phyloP scores from a whole-genome alignment of 2,888 invertebrate genomes.

The Crioceris asparagi region DNA sequence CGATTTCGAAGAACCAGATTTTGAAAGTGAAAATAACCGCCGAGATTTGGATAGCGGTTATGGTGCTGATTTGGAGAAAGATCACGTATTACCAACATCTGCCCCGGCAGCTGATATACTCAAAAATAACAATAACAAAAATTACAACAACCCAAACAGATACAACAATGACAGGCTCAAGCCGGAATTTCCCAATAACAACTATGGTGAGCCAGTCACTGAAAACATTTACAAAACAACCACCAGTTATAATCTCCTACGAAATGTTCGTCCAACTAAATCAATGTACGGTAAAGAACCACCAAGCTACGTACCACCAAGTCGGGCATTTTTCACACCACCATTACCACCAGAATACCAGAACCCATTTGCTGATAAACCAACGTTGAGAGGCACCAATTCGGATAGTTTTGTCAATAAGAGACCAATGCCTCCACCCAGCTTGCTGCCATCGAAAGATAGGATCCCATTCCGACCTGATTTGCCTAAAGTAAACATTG shows the following conservation, averaged over 20 bases:
- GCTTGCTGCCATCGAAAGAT: slow-evolving; percentile 66
- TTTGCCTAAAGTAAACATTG: slow-evolving; percentile 37
- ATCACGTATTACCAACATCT: slow-evolving; percentile 63
- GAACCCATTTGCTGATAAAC: slow-evolving; percentile 83
- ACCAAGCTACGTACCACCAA: slow-evolving; percentile 75
- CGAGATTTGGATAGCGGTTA: slow-evolving; percentile 38
- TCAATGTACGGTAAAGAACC: slow-evolving; percentile 55
- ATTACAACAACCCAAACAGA: slow-evolving; percentile 61
- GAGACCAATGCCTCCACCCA: slow-evolving; percentile 74
- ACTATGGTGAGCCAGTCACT: slow-evolving; percentile 28
- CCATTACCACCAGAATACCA: slow-evolving; percentile 74
- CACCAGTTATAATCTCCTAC: slow-evolving; percentile 45
- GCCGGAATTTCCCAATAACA: slow-evolving; percentile 28
- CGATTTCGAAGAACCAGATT: slow-evolving; percentile 25
- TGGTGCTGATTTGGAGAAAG: slow-evolving; percentile 60
- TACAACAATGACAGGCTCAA: slow-evolving; percentile 39
- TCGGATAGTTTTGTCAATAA: slow-evolving; percentile 57
- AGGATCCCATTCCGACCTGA: slow-evolving; percentile 73
- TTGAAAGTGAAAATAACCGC: slow-evolving; percentile 23
- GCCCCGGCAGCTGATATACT: slow-evolving; percentile 69
- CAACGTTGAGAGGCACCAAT: slow-evolving; percentile 60
- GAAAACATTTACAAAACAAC: slow-evolving; percentile 35
- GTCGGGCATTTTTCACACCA: slow-evolving; percentile 64
- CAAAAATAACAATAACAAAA: slow-evolving; percentile 65
- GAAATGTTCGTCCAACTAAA: slow-evolving; percentile 50